Conservation (phyloP, 2,113 vertebrate species). For the Onychostoma macrolepis region DNA sequence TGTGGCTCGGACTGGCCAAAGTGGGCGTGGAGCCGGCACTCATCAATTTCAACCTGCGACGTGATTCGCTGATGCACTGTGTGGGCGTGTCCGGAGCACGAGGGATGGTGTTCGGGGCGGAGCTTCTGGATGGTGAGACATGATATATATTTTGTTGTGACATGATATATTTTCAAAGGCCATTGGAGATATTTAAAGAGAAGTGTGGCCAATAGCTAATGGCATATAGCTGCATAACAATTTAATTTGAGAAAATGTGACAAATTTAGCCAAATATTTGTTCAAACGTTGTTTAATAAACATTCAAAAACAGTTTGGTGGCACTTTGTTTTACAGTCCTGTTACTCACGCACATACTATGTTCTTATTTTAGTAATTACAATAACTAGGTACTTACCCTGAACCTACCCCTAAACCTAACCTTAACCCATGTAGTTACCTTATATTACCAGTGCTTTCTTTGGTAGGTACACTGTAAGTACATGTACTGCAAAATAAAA, state of each 20-base stretch:
- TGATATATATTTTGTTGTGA: no score
- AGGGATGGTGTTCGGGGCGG: constrained; percentile 81
- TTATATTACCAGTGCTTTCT: no score
- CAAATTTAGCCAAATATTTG: neutral
- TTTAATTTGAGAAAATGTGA: neutral
- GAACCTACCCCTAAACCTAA: no score
- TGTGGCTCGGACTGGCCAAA: constrained; percentile 90
- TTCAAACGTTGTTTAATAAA: no score
- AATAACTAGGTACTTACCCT: no score
- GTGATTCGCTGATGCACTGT: constrained; percentile 80
- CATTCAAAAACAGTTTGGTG: neutral
- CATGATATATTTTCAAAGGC: neutral
- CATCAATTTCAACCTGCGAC: constrained; percentile 84
- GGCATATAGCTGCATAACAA: neutral
- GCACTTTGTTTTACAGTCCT: no score
- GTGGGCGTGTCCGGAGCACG: constrained; percentile 76
- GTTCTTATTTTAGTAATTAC: neutral
- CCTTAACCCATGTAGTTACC: no score
- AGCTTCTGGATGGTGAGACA: constrained; percentile 70
- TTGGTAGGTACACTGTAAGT: no score
- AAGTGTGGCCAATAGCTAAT: neutral
- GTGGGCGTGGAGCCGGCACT: constrained; percentile 81
- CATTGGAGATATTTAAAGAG: neutral
- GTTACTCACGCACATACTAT: no score
- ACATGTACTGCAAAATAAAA: no score